phyloP scores from a whole-genome alignment of 2,797 vertebrate genomes.

The Girardinus metallicus region DNA sequence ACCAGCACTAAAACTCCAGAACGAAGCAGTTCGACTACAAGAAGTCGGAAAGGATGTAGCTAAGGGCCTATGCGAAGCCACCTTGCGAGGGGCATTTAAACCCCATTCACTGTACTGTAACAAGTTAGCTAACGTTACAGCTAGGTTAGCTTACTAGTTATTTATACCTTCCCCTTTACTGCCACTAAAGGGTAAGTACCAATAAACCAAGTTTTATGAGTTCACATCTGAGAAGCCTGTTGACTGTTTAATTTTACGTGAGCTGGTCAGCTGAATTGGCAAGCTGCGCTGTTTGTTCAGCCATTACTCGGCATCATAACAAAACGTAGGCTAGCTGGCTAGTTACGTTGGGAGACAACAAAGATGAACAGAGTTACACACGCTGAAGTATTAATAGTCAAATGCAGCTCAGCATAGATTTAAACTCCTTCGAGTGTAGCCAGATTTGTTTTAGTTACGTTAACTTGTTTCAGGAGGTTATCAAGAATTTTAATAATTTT shows the following conservation, averaged over 20 bases:
- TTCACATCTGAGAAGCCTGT: neutral
- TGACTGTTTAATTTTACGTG: neutral
- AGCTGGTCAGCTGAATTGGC: constrained; percentile 34
- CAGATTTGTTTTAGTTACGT: neutral
- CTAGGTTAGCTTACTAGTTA: constrained; percentile 43
- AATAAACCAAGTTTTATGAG: neutral
- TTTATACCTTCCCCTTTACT: neutral
- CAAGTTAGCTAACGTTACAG: constrained; percentile 53
- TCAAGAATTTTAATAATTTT: neutral
- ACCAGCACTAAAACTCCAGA: rapidly evolving
- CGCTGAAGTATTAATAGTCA: neutral
- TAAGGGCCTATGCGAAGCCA: constrained; percentile 65
- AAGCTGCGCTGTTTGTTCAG: constrained; percentile 51
- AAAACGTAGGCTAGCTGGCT: constrained; percentile 75
- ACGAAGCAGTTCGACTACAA: neutral
- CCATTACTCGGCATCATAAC: constrained; percentile 76
- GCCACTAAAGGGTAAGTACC: neutral
- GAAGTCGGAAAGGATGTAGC: constrained; percentile 35
- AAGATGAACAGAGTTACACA: constrained; percentile 52
- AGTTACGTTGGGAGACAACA: constrained; percentile 69
- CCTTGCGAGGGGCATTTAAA: constrained; percentile 79
- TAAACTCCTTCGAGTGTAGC: neutral
- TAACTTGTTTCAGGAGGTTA: neutral
- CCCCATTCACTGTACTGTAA: constrained; percentile 44
- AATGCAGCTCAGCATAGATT: constrained; percentile 1